A percentile compares a stretch with the other conserved stretches of the same genome.
These are phyloP conservation scores for Drosophila pullipes DNA, from an alignment of 2,888 invertebrate species.

Conservation along the genomic window DNA sequence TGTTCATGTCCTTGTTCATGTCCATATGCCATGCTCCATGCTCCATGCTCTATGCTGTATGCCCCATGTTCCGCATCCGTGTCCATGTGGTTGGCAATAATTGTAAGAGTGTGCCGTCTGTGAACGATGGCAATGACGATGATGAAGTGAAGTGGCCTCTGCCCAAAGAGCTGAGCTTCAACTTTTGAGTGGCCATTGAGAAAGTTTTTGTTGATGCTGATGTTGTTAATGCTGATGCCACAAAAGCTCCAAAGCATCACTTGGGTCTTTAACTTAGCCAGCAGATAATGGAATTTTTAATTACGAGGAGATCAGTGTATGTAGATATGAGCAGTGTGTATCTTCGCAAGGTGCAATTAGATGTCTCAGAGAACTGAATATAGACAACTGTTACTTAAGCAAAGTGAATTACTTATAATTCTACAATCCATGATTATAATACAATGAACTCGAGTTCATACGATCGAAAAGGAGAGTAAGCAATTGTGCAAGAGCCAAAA, in stretches of 20 bases:
- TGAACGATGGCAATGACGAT: slow-evolving; percentile 61
- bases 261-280: slow-evolving; percentile 24
- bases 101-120: slow-evolving; percentile 74
- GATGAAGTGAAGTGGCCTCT: slow-evolving; percentile 58
- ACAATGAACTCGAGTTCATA: too few relatives aligned
- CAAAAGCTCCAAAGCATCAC: slow-evolving; percentile 17
- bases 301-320: slow-evolving; percentile 15
- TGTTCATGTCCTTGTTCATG: slow-evolving; percentile 43
- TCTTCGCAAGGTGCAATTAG: background rate
- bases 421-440: too few relatives aligned
- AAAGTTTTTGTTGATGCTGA: slow-evolving; percentile 26
- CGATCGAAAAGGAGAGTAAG: background rate
- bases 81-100: slow-evolving; percentile 75
- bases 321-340: background rate
- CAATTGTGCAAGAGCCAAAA: background rate
- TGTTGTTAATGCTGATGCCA: slow-evolving; percentile 37
- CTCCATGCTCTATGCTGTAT: slow-evolving; percentile 29
- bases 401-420: background rate
- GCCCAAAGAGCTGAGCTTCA: slow-evolving; percentile 22
- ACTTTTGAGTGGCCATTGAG: slow-evolving; percentile 47
- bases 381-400: background rate
- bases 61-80: slow-evolving; percentile 27
- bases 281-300: slow-evolving; percentile 35
- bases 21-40: slow-evolving; percentile 29
- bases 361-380: background rate